A percentile compares a stretch with the other conserved stretches of the same genome.
Evolutionary conservation across 2,113 vertebrate genomes (phyloP).

Genomic region (Lamprotornis superbus): DNA sequence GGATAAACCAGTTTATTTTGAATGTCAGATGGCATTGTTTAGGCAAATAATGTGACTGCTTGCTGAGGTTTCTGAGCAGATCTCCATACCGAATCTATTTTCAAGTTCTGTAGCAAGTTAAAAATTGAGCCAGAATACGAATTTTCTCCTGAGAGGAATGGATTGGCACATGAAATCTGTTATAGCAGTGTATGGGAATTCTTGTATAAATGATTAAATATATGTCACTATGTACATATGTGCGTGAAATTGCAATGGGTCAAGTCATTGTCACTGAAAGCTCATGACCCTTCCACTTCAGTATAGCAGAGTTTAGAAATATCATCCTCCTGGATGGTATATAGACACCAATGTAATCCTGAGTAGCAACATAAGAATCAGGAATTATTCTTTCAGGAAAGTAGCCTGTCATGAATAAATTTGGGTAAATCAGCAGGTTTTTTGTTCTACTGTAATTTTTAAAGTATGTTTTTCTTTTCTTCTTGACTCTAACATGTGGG

Average conservation of each 20-base stretch:
- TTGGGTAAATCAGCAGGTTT: background rate
- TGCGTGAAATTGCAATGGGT: background rate
- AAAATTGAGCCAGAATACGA: background rate
- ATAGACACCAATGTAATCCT: background rate
- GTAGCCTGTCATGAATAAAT: background rate
- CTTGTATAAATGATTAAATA: background rate
- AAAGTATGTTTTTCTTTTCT: background rate
- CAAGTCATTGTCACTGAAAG: background rate
- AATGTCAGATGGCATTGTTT: background rate
- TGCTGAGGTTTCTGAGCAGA: background rate
- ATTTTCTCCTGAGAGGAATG: background rate
- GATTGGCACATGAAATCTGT: background rate
- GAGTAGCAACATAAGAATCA: background rate
- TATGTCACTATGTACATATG: background rate
- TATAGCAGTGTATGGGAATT: background rate
- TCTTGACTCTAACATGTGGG: background rate
- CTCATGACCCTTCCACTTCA: background rate
- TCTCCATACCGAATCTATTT: background rate
- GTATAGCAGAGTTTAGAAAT: background rate
- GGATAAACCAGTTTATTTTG: background rate
- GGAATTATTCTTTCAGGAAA: background rate
- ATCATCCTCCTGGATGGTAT: background rate
- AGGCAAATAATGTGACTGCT: background rate
- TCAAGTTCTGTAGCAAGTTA: background rate
- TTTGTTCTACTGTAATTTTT: background rate